Conservation (phyloP, 2,113 vertebrate species). For the Bujurquina vittata region DNA sequence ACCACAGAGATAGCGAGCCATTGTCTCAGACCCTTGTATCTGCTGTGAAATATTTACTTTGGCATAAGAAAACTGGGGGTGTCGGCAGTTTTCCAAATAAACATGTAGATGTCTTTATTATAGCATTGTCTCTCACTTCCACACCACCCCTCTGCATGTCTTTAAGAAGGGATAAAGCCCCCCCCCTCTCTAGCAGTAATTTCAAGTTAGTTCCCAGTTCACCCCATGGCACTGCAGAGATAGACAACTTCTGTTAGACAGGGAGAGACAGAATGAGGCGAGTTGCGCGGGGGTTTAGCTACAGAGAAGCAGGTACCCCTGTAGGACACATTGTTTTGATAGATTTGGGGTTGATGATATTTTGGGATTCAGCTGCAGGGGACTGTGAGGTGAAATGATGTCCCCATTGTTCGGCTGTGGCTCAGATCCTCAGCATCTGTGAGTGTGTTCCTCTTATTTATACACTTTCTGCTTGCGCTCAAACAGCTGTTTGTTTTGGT, state of each 20-base stretch:
- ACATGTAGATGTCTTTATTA: slow-evolving; percentile 11
- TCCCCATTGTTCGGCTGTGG: slow-evolving; percentile 18
- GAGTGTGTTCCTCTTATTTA: background rate
- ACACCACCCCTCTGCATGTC: background rate
- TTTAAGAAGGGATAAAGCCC: background rate
- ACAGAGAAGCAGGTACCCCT: slow-evolving; percentile 9
- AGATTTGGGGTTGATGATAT: slow-evolving; percentile 42
- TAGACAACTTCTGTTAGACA: slow-evolving; percentile 27
- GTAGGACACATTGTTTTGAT: slow-evolving; percentile 10
- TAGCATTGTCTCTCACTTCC: background rate
- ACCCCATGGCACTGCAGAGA: slow-evolving; percentile 29
- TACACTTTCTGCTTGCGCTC: background rate
- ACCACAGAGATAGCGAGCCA: background rate
- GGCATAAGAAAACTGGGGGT: slow-evolving; percentile 2
- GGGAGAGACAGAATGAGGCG: slow-evolving; percentile 68
- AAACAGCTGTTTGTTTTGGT: slow-evolving; percentile 27
- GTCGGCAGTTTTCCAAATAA: slow-evolving; percentile 24
- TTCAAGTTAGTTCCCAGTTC: background rate
- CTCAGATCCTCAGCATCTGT: slow-evolving; percentile 46
- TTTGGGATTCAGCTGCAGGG: slow-evolving; percentile 35
- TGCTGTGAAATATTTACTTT: slow-evolving; percentile 41
- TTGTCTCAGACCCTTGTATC: slow-evolving; percentile 6
- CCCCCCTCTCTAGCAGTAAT: slow-evolving; percentile 15
- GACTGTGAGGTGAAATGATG: slow-evolving; percentile 7
- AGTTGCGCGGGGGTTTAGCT: slow-evolving; percentile 45